Conservation (phyloP, 2,888 invertebrate species). For the Tetramorium bicarinatum region DNA sequence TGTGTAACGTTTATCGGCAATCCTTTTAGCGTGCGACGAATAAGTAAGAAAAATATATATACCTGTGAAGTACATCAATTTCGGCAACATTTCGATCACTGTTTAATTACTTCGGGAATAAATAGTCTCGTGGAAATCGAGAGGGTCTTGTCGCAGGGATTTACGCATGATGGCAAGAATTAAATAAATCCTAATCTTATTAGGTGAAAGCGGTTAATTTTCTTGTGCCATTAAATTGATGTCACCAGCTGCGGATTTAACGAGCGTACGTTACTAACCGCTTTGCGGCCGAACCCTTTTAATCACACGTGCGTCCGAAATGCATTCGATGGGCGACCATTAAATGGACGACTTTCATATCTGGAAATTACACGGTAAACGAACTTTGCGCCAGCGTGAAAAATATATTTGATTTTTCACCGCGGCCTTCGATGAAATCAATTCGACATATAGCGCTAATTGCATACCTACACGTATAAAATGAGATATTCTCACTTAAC, state of each 20-base stretch:
- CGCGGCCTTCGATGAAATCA: background rate
- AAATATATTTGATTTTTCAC: slow-evolving; percentile 43
- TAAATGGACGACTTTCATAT: slow-evolving; percentile 51
- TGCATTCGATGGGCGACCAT: slow-evolving; percentile 46
- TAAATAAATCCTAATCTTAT: slow-evolving; percentile 58
- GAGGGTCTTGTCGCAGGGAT: background rate
- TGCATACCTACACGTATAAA: background rate
- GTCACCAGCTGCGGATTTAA: slow-evolving; percentile 49
- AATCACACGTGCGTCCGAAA: slow-evolving; percentile 55
- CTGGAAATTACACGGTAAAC: slow-evolving; percentile 45
- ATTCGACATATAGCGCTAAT: background rate
- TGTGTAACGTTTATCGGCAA: background rate
- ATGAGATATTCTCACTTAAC: background rate
- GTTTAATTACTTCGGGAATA: slow-evolving; percentile 8
- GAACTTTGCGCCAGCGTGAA: slow-evolving; percentile 40
- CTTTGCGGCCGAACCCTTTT: slow-evolving; percentile 52
- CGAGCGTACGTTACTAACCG: slow-evolving; percentile 49
- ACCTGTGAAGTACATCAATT: background rate
- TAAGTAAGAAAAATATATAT: background rate
- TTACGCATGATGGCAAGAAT: slow-evolving; percentile 24
- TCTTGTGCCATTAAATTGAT: slow-evolving; percentile 51
- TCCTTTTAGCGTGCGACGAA: background rate
- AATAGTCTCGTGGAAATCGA: slow-evolving; percentile 11
- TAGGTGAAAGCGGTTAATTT: slow-evolving; percentile 51
- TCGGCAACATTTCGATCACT: background rate